Percentiles rank a stretch among this genome's conserved stretches.
phyloP scores from a whole-genome alignment of 1,140 invertebrate species.

The Cyclina sinensis region DNA sequence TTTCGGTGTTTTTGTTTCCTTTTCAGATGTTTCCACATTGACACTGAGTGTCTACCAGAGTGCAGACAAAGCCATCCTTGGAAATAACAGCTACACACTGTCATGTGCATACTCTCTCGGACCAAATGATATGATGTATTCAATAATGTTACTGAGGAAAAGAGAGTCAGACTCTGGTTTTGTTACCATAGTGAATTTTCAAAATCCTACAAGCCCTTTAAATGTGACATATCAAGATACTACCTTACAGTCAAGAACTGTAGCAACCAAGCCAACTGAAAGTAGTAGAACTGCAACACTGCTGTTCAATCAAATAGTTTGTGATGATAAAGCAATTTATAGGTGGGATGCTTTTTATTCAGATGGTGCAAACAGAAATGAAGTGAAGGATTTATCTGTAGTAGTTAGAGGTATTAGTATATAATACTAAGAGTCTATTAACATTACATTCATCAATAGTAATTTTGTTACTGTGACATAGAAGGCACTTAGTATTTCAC shows the following conservation, averaged over 20 bases:
- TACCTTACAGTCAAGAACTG: not conserved
- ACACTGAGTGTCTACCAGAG: not conserved
- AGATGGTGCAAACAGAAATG: not conserved
- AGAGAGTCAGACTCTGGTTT: not conserved
- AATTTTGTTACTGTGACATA: too few relatives aligned
- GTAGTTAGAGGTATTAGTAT: constrained; percentile 44
- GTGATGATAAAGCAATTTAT: constrained; percentile 36
- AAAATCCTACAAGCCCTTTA: not conserved
- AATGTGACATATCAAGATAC: not conserved
- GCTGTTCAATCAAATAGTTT: not conserved
- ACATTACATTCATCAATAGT: too few relatives aligned
- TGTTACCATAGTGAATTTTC: not conserved
- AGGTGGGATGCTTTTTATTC: not conserved
- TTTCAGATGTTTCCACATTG: constrained; percentile 13
- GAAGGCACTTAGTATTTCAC: too few relatives aligned
- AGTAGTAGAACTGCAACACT: not conserved
- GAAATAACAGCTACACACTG: not conserved
- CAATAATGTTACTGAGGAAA: not conserved
- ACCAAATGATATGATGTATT: not conserved
- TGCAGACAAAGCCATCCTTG: constrained; percentile 1
- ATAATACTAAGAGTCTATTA: too few relatives aligned
- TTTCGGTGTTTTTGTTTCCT: constrained; percentile 3
- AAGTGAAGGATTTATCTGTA: not conserved
- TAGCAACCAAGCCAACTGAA: not conserved
- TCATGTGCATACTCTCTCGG: not conserved